These are phyloP conservation scores for Dioctria rufipes DNA, from an alignment of 2,888 invertebrate species.

Conservation along the genomic window DNA sequence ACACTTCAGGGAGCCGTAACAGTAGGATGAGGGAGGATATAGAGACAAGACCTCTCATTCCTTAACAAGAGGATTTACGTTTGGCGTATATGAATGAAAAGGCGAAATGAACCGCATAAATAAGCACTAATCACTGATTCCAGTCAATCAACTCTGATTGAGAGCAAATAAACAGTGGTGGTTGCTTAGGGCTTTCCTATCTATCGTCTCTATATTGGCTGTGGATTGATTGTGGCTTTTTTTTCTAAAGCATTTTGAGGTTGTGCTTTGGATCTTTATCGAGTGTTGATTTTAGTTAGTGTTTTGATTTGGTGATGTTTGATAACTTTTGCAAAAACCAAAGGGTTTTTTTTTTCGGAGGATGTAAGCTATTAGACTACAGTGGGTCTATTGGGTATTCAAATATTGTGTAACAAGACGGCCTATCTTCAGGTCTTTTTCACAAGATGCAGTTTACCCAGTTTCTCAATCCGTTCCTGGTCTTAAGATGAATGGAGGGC, in stretches of 20 bases:
- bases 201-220: not conserved
- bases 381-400: too few relatives aligned
- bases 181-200: not conserved
- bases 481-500: too few relatives aligned
- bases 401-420: too few relatives aligned
- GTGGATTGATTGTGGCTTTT: not conserved
- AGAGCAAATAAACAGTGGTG: constrained; percentile 33
- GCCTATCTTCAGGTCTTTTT: too few relatives aligned
- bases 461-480: too few relatives aligned
- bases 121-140: constrained; percentile 49
- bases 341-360: too few relatives aligned
- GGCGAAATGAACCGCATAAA: constrained; percentile 31
- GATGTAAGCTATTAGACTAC: too few relatives aligned
- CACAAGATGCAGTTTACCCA: too few relatives aligned
- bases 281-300: not conserved
- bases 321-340: too few relatives aligned
- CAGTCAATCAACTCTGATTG: constrained; percentile 50
- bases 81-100: constrained; percentile 1
- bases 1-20: not conserved
- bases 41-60: not conserved
- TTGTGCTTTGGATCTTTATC: not conserved
- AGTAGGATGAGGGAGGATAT: not conserved
- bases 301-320: too few relatives aligned
- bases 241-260: not conserved
- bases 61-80: not conserved